Percentiles rank a stretch among this genome's conserved stretches.
Conservation (phyloP, 2,888 invertebrate genomes). For the Agrotis clavis region DNA sequence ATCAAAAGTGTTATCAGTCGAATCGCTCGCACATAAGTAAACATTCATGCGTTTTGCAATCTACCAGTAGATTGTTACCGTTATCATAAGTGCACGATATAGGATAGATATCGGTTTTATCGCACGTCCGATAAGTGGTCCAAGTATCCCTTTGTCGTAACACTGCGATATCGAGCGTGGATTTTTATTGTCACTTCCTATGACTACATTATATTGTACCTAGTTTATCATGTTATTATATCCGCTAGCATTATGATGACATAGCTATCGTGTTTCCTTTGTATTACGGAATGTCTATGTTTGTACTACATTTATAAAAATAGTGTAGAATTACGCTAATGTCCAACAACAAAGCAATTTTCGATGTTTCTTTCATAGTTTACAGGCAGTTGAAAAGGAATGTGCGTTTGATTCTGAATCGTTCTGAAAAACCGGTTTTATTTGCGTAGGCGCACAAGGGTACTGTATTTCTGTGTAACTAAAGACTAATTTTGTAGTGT, state of each 20-base stretch:
- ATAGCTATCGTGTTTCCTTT: conserved; percentile 51
- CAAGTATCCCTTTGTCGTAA: conserved; percentile 65
- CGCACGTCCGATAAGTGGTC: conserved; percentile 51
- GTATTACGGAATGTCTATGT: conserved; percentile 39
- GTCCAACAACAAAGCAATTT: conserved; percentile 5
- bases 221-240: conserved; percentile 63
- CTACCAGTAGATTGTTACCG: conserved; percentile 62
- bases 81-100: conserved; percentile 64
- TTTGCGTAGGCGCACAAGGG: conserved; percentile 4
- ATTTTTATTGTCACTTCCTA: conserved; percentile 61
- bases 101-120: conserved; percentile 60
- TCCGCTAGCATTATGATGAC: conserved; percentile 61
- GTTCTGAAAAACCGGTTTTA: conserved; percentile 26
- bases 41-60: conserved; percentile 68
- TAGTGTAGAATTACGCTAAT: conserved; percentile 24
- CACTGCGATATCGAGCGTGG: conserved; percentile 48
- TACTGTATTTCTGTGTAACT: conserved; percentile 4
- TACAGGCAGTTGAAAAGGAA: conserved; percentile 15
- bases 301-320: conserved; percentile 26
- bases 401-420: conserved; percentile 25
- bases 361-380: conserved; percentile 28
- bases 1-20: conserved; percentile 63
- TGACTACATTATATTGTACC: conserved; percentile 46
- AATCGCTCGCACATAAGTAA: conserved; percentile 64
- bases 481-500: neutral